phyloP scores from a whole-genome alignment of 2,113 vertebrate species.

The Coryphaenoides rupestris region DNA sequence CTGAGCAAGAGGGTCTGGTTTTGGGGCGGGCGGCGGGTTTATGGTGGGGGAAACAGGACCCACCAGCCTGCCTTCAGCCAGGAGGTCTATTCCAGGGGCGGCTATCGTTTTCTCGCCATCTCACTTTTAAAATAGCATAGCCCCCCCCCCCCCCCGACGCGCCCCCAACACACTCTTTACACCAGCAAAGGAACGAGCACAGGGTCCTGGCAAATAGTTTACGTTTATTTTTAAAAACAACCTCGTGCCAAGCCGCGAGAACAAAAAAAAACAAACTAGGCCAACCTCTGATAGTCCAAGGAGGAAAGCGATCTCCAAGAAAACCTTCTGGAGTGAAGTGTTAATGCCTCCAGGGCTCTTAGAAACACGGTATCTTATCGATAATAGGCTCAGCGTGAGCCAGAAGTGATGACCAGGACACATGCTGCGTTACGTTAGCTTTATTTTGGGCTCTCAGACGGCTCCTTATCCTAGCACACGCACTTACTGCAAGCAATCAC shows the following conservation, averaged over 20 bases:
- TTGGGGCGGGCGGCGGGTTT: constrained; percentile 31
- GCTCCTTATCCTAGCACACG: constrained; percentile 23
- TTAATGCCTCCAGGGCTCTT: too few species aligned
- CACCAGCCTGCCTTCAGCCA: too few species aligned
- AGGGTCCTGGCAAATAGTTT: constrained; percentile 52
- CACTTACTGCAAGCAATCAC: constrained; percentile 20
- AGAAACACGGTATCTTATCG: too few species aligned
- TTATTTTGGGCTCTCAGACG: constrained; percentile 57
- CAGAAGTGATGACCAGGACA: constrained; percentile 15
- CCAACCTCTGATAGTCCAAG: constrained; percentile 4
- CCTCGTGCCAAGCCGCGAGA: constrained; percentile 40
- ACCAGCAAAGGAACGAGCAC: constrained; percentile 63
- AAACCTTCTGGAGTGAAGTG: background rate
- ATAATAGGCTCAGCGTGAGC: background rate
- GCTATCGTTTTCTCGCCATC: constrained; percentile 55
- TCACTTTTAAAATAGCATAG: constrained; percentile 76
- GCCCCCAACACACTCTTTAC: background rate
- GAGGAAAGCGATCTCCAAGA: background rate
- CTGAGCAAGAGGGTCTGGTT: constrained; percentile 51
- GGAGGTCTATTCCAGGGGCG: constrained; percentile 59
- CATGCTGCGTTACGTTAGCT: constrained; percentile 43
- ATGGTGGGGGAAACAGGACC: constrained; percentile 60
- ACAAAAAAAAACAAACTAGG: constrained; percentile 22
- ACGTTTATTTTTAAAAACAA: constrained; percentile 65
- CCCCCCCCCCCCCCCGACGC: too few species aligned